Conservation (phyloP, 1,140 invertebrate genomes). For the Palaemon carinicauda region DNA sequence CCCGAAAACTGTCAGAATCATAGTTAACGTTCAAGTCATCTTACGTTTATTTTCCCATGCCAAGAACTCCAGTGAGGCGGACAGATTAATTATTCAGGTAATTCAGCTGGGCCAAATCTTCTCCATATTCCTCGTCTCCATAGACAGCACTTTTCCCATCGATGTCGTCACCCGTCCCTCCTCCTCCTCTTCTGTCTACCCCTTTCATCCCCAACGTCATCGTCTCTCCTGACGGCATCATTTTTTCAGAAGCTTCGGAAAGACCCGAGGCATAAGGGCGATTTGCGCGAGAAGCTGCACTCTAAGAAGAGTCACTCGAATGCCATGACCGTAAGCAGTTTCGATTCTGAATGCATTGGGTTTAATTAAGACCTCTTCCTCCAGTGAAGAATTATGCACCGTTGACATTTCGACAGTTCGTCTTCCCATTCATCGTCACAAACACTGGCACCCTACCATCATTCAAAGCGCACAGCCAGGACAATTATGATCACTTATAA, state of each 20-base stretch:
- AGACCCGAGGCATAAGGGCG: not conserved
- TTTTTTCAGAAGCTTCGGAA: not conserved
- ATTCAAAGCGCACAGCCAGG: too few relatives aligned
- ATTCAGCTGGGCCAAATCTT: slow-evolving; percentile 53
- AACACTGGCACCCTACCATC: too few relatives aligned
- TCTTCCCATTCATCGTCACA: too few relatives aligned
- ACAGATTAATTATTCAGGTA: slow-evolving; percentile 57
- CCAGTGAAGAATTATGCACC: too few relatives aligned
- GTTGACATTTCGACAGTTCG: too few relatives aligned
- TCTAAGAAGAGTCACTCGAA: not conserved
- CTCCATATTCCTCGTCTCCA: slow-evolving; percentile 50
- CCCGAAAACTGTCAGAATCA: too few relatives aligned
- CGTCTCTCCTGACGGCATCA: slow-evolving; percentile 17
- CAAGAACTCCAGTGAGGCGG: slow-evolving; percentile 55
- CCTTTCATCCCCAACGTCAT: not conserved
- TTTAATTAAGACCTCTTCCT: too few relatives aligned
- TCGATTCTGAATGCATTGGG: too few relatives aligned
- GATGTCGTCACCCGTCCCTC: not conserved
- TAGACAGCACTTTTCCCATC: slow-evolving; percentile 3
- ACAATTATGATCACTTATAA: too few relatives aligned
- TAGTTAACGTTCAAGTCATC: too few relatives aligned
- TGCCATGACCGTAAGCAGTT: too few relatives aligned
- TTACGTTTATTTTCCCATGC: slow-evolving; percentile 58
- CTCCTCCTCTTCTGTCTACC: not conserved
- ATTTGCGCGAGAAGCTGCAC: not conserved